Conservation (phyloP, 2,797 vertebrate species). For the Peromyscus eremicus region DNA sequence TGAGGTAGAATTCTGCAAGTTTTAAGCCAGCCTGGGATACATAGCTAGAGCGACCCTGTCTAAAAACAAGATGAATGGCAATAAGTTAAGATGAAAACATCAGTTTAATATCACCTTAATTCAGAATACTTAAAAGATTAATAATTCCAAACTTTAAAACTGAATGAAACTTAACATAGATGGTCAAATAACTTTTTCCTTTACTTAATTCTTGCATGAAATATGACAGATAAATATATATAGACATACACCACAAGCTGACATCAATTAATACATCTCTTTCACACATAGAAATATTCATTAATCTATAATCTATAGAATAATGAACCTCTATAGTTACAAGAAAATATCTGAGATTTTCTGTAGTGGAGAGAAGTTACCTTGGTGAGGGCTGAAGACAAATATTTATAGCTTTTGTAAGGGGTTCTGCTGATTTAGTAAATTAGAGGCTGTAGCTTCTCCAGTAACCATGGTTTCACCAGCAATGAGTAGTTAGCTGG, state of each 20-base stretch:
- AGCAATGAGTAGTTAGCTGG: background rate
- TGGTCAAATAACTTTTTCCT: background rate
- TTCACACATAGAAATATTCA: conserved; percentile 1
- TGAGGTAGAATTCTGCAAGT: background rate
- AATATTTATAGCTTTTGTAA: background rate
- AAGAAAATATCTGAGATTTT: background rate
- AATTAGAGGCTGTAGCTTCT: background rate
- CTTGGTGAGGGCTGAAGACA: background rate
- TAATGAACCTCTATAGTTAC: background rate
- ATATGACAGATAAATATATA: background rate
- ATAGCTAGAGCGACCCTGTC: background rate
- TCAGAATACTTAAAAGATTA: conserved; percentile 10
- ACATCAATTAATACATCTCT: background rate
- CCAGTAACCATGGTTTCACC: background rate
- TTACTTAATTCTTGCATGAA: background rate
- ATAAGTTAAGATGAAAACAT: background rate
- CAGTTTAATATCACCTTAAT: background rate
- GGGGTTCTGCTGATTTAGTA: too few relatives aligned
- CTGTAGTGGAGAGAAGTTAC: background rate
- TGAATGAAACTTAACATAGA: background rate
- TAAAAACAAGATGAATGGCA: background rate
- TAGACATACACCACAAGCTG: background rate
- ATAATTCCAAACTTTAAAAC: background rate
- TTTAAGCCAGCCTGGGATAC: background rate
- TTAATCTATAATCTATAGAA: background rate